phyloP scores from a whole-genome alignment of 2,113 vertebrate species.

The Ictidomys tridecemlineatus region DNA sequence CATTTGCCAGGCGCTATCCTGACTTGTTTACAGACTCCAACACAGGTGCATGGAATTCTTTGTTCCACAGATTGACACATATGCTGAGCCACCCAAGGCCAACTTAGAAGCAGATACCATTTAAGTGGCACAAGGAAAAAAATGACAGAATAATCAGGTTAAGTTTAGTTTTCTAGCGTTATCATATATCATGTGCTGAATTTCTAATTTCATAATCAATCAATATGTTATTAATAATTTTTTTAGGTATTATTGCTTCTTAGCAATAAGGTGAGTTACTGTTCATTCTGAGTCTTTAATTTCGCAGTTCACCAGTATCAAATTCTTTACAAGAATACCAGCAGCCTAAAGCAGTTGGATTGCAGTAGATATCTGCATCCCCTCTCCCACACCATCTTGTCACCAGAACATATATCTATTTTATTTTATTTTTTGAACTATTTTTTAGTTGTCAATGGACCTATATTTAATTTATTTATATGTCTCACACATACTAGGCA shows the following conservation, averaged over 20 bases:
- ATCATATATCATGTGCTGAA: not conserved
- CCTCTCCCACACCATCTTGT: not conserved
- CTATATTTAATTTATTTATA: too few relatives aligned
- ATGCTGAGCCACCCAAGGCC: not conserved
- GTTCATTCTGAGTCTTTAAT: not conserved
- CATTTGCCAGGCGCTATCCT: too few relatives aligned
- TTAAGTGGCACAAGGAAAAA: too few relatives aligned
- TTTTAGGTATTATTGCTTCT: not conserved
- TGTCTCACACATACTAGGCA: too few relatives aligned
- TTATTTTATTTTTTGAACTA: not conserved
- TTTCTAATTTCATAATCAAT: constrained; percentile 28
- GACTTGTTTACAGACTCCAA: too few relatives aligned
- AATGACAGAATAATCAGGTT: not conserved
- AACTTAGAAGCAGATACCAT: not conserved
- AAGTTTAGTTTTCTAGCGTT: not conserved
- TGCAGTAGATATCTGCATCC: not conserved
- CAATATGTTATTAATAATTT: not conserved
- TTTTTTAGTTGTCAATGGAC: too few relatives aligned
- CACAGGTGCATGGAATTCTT: too few relatives aligned
- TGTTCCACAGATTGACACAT: not conserved
- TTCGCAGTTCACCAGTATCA: not conserved
- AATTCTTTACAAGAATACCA: not conserved
- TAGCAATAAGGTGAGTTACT: not conserved
- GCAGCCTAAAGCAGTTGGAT: not conserved
- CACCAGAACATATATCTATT: not conserved